Evolutionary conservation across 2,888 invertebrate species (phyloP), one percentile per base, ranked within the genome.

Genomic region (Podotricha telesiphe): DNA sequence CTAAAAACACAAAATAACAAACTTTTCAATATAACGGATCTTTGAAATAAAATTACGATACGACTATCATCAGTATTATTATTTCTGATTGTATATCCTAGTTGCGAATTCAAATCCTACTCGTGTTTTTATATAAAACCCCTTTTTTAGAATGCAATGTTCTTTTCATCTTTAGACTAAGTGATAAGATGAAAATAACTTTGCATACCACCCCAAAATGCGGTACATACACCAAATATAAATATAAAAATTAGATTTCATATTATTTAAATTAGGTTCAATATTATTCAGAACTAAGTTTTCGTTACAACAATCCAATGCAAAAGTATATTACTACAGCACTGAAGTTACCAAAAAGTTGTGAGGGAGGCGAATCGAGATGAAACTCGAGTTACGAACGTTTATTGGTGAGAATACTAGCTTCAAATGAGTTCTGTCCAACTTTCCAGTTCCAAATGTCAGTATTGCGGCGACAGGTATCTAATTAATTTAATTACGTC

Each of bases 261-360:
- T 17, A n/a, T 17, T 55, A 55, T 34, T 59, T 5, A n/a, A 45
- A 8, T 42, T n/a, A 22, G 8, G n/a, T 59, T 45, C 20, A 20
- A 59, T 20, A 22, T 22, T n/a, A 45, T 59, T 45, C 45, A 37
- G 34, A 37, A 37, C 11, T 11, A 55, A 34, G 34, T 37, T 55
- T 34, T 22, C 34, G 34, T 0, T 34, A 11, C 22, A 45, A 45
- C 11, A 28, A 45, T 28, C 59, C 8, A 0, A 22, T 17, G 40
- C 40, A 48, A 65, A 65, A 59, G 53, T 53, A 53, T 53, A 45
- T 58, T 19, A 42, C 15, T 59, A 50, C 40, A 59, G 42, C 34
- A 66, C 8, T 59, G 42, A 66, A 59, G 58, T 59, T 66, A 50
- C 51, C 42, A 51, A 66, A 66, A 66, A 66, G 58, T 66, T 58